Percentiles rank a stretch among this genome's conserved stretches.
Conservation (phyloP, 2,888 invertebrate genomes). For the Cylindroiulus punctatus region DNA sequence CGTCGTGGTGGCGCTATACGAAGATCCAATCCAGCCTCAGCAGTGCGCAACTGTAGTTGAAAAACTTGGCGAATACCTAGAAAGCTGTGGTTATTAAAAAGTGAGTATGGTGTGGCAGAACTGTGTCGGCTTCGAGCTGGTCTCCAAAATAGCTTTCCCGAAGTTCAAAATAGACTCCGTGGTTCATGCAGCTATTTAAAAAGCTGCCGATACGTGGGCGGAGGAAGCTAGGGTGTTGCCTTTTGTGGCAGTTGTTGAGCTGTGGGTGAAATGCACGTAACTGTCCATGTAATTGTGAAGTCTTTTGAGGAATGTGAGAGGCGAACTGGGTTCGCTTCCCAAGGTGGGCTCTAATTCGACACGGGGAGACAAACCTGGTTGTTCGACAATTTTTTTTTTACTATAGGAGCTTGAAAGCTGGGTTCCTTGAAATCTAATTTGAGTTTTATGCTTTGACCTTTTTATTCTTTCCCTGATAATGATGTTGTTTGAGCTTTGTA, state of each 20-base stretch:
- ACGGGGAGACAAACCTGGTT: not conserved
- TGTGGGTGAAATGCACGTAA: too few relatives aligned
- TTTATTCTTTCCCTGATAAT: too few relatives aligned
- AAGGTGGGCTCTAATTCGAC: not conserved
- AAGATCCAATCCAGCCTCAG: constrained; percentile 96
- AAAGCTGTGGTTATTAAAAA: constrained; percentile 90
- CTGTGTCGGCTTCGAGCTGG: not conserved
- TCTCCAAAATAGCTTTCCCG: not conserved
- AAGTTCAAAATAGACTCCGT: not conserved
- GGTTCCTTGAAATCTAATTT: too few relatives aligned
- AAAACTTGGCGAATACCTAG: constrained; percentile 97
- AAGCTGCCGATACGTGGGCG: not conserved
- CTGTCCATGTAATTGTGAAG: too few relatives aligned
- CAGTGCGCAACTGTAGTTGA: constrained; percentile 96
- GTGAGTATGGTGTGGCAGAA: not conserved
- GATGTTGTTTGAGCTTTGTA: too few relatives aligned
- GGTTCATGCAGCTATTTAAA: not conserved
- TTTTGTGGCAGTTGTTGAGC: not conserved
- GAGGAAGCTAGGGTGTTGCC: not conserved
- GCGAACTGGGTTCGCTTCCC: too few relatives aligned
- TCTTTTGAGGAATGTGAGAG: too few relatives aligned
- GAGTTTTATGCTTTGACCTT: too few relatives aligned
- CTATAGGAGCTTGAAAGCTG: too few relatives aligned
- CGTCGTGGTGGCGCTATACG: constrained; percentile 92
- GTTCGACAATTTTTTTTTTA: too few relatives aligned